Evolutionary conservation across 2,797 vertebrate species (phyloP), one percentile per base, ranked within the genome.

Genomic region (Lagocephalus sceleratus): DNA sequence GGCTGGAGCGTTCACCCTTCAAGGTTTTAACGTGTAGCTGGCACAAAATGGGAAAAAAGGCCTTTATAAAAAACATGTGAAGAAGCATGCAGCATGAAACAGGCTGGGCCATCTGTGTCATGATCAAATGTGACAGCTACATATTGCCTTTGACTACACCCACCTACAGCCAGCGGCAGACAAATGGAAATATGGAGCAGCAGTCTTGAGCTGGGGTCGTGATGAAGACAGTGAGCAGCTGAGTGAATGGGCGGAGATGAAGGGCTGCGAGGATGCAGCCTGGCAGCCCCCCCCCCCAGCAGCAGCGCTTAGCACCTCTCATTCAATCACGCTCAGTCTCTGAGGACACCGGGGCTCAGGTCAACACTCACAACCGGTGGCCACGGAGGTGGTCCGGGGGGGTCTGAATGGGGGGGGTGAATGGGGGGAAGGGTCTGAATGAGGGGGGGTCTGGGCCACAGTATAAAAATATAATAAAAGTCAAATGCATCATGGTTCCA

Each of bases 61-160:
- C 63, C 66, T 78, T 60, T 53, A 44, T 73, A 57, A 83, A 76
- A 63, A 20, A 6, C 56, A 67, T 71, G 66, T 77, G 51, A 77
- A 64, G 50, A 60, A 62, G 43, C 32, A 20, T 20, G 49, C 46
- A 54, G 56, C 59, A 20, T 29, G 76, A 29, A 53, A 40, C 26
- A 41, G 40, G 44, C 47, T 60, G 48, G 78, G 70, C 70, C 72
- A 68, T 76, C 74, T 79, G 42, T 53, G 54, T 87, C 63, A 83
- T 39, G 85, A 91, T 90, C 60, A 84, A 85, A 89, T 81, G 76
- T 87, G 88, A 86, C 87, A 85, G 82, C 65, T 79, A 65, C 68
- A 66, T 85, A 87, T 83, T 78, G 75, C 60, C 7, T 81, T 74
- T 75, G 73, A 81, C 78, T 76, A 61, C 54, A 66, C 51, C 61